Base-by-base conservation (phyloP, 2,888 invertebrate species). In the Parnassius apollo region DNA sequence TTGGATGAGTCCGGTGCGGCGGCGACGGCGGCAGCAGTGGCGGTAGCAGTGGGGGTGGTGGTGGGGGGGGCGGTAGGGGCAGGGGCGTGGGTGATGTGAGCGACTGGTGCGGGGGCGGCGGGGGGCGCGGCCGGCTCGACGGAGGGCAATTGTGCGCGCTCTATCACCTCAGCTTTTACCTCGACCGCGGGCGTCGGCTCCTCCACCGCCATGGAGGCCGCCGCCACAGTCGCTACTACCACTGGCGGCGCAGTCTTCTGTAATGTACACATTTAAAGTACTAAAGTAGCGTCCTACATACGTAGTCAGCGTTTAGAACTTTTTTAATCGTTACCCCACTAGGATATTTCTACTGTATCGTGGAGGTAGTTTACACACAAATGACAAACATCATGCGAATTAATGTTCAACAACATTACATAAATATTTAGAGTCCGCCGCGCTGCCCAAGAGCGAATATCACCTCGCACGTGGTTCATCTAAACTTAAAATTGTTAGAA, bases 101-200 rank as follows among this genome's bases (percentile, higher is more conserved):
- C 85, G 71, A 84, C 77, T 54, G 81, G 80, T 61, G 75, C 53
- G 85, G 83, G 13, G 83, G 81, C 60, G 89, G 63, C 12, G 69
- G 65, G 57, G 67, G 68, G 10, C 66, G 68, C 18, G 85, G 74
- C 78, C 63, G 53, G 73, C 72, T 58, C 76, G 42, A 66, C 52
- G 85, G 73, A 80, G 65, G 80, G 73, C 68, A 61, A 62, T 59
- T 64, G n/a, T 59, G 59, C 60, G 45, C 58, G 46, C 18, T 49
- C 57, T 56, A 60, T 59, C 54, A 54, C 59, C 66, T 68, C 69
- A 52, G 42, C 62, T 57, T 64, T 61, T 61, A 70, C 65, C 54
- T 66, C 63, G 62, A 71, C 69, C 46, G 65, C 73, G 69, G 65
- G 80, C 83, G 73, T 84, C 10, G 83, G 48, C 44, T 62, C 62